A percentile compares a stretch with the other conserved stretches of the same genome.
These are phyloP conservation scores for Propsilocerus akamusi DNA, from an alignment of 1,140 invertebrate genomes.

Conservation along the genomic window DNA sequence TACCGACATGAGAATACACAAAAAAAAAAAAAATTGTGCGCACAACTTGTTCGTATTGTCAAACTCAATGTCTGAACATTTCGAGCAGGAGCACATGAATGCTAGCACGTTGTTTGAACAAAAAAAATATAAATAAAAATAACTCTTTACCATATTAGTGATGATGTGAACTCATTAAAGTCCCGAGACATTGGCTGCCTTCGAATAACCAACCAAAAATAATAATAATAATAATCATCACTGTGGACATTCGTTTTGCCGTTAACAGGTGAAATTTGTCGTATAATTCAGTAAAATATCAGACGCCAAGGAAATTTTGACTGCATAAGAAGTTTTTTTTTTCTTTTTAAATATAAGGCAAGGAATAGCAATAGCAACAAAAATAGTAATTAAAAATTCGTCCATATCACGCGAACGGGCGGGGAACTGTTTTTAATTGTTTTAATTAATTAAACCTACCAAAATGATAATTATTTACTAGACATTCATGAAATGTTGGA, in stretches of 20 bases:
- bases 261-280: constrained; percentile 2
- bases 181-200: too few relatives aligned
- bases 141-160: too few relatives aligned
- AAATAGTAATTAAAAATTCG: not conserved
- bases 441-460: constrained; percentile 4
- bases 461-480: constrained; percentile 4
- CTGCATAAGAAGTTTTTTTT: not conserved
- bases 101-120: too few relatives aligned
- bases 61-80: not conserved
- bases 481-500: not conserved
- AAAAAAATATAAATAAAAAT: too few relatives aligned
- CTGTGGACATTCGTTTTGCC: too few relatives aligned
- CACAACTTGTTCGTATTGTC: not conserved
- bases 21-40: not conserved
- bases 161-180: too few relatives aligned
- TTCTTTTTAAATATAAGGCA: not conserved
- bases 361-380: not conserved
- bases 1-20: not conserved
- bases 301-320: not conserved
- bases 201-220: too few relatives aligned
- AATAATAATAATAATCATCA: too few relatives aligned
- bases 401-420: too few relatives aligned
- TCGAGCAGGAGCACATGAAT: not conserved
- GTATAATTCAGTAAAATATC: not conserved
- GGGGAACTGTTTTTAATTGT: not conserved